Evolutionary conservation across 2,888 invertebrate species (phyloP).

Genomic region (Luperina nickerlii): DNA sequence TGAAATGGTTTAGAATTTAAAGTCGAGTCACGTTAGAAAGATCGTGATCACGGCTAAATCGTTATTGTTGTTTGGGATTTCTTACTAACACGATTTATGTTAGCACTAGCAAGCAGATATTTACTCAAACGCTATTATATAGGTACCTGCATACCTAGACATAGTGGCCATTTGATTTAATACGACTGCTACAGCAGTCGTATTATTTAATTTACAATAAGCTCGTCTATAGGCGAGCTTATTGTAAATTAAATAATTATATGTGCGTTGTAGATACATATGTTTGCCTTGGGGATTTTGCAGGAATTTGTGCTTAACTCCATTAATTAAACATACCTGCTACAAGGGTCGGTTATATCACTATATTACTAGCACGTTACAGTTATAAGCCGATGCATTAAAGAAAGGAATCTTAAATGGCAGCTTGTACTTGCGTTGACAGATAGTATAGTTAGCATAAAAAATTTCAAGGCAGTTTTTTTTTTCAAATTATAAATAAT

Average conservation of each 20-base stretch:
- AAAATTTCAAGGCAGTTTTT: too few species aligned
- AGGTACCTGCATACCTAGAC: neutral
- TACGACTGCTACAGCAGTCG: too few species aligned
- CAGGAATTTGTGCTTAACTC: neutral
- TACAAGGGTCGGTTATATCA: neutral
- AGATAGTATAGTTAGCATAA: too few species aligned
- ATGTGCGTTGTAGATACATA: too few species aligned
- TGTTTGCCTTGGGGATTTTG: neutral
- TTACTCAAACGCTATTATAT: neutral
- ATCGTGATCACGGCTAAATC: slow-evolving; percentile 71
- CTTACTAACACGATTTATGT: slow-evolving; percentile 51
- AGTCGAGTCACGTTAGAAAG: slow-evolving; percentile 62
- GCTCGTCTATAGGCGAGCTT: neutral
- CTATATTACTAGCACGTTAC: neutral
- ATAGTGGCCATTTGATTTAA: neutral
- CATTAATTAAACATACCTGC: too few species aligned
- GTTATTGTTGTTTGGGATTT: slow-evolving; percentile 63
- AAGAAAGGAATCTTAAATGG: too few species aligned
- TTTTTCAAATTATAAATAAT: too few species aligned
- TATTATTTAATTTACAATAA: too few species aligned
- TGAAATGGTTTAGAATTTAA: slow-evolving; percentile 39
- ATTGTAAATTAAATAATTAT: neutral
- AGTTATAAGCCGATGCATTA: too few species aligned
- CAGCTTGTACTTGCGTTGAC: too few species aligned
- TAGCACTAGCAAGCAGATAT: slow-evolving; percentile 23